Evolutionary conservation across 1,140 invertebrate species (phyloP).

Genomic region (Drosophila fuyamai): DNA sequence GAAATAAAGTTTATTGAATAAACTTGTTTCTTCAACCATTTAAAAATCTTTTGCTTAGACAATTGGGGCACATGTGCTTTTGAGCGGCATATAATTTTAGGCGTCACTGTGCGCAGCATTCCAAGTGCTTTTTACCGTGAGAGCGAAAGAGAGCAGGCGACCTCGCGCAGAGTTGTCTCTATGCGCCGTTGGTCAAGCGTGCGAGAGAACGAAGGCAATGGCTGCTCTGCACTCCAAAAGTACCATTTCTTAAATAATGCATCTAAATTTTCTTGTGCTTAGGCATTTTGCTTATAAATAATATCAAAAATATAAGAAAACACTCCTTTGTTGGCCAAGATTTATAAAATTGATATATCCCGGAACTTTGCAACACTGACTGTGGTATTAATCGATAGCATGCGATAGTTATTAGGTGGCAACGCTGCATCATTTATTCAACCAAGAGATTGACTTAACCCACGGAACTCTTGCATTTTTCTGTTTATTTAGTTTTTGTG

Average conservation of each 20-base stretch:
- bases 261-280: neutral
- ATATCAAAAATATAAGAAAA: neutral
- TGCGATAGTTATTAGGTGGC: conserved; percentile 8
- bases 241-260: no score
- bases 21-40: no score
- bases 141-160: conserved; percentile 8
- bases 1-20: no score
- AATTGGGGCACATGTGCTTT: neutral
- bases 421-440: conserved; percentile 7
- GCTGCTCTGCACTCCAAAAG: conserved; percentile 1
- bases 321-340: neutral
- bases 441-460: conserved; percentile 6
- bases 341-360: neutral
- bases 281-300: neutral
- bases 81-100: neutral
- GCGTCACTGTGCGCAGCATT: conserved; percentile 9
- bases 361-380: conserved; percentile 2
- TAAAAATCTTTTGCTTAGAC: no score
- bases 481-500: neutral
- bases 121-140: conserved; percentile 1
- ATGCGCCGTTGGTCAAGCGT: conserved; percentile 8
- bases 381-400: neutral
- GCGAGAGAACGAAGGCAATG: conserved; percentile 45
- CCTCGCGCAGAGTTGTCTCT: conserved; percentile 17
- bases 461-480: neutral